These are phyloP conservation scores for Ctenopoma kingsleyae DNA, from an alignment of 2,797 vertebrate genomes.

Conservation along the genomic window DNA sequence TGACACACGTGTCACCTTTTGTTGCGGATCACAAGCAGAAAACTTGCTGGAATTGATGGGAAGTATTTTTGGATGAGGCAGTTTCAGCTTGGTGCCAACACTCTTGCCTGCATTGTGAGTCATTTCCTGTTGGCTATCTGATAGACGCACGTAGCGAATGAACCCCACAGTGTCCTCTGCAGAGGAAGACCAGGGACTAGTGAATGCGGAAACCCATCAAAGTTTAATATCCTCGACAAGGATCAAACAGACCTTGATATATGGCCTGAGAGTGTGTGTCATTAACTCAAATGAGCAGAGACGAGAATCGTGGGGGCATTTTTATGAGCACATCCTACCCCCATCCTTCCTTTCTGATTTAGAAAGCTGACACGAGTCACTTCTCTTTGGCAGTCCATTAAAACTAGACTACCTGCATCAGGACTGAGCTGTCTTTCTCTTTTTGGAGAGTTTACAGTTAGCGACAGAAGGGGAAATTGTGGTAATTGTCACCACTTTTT, in stretches of 20 bases:
- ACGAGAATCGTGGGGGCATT: constrained; percentile 64
- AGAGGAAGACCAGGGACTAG: constrained; percentile 36
- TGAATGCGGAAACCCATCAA: constrained; percentile 62
- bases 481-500: constrained; percentile 22
- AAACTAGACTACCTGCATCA: constrained; percentile 59
- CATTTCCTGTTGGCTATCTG: constrained; percentile 54
- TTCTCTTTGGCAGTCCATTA: constrained; percentile 68
- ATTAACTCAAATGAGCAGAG: constrained; percentile 74
- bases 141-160: constrained; percentile 37
- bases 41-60: constrained; percentile 54
- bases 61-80: constrained; percentile 20
- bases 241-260: constrained; percentile 77
- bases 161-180: constrained; percentile 45
- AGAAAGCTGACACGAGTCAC: constrained; percentile 71
- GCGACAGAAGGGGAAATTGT: constrained; percentile 17
- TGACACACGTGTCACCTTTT: constrained; percentile 48
- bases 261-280: constrained; percentile 66
- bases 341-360: constrained; percentile 70
- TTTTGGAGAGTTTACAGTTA: constrained; percentile 17
- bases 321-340: constrained; percentile 63
- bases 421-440: constrained; percentile 16
- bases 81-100: constrained; percentile 38
- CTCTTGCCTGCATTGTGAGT: constrained; percentile 42
- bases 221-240: constrained; percentile 77
- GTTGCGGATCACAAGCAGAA: constrained; percentile 39